Base-by-base conservation (phyloP, 2,113 vertebrate genomes). In the Equus quagga region DNA sequence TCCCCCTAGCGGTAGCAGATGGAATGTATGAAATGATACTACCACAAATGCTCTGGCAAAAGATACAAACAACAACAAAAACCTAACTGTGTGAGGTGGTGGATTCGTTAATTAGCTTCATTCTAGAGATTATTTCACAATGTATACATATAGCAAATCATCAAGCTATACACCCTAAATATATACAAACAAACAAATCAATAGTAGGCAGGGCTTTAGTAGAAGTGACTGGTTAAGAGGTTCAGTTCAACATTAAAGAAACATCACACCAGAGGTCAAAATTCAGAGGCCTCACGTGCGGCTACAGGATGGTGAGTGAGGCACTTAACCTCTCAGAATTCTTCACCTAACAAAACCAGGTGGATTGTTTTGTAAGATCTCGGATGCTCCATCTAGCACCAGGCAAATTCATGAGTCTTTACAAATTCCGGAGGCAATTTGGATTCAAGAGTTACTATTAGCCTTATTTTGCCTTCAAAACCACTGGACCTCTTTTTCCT, bases 391-490 rank as follows among this genome's bases (percentile, higher is more conserved):
- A 86, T 80, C 26, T 62, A 64, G 12, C 21, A 49, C 10, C 33
- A 70, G 41, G 75, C 6, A 75, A 65, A 79, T 76, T 17, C 21
- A 80, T 44, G 58, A 83, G 54, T 73, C 28, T 94, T 93, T 93
- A 51, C 13, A 91, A 96, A 93, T 24, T 6, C 69, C 78, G 64
- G 31, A 64, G 76, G n/a, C 41, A 86, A 89, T 83, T 93, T 93
- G 28, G 44, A 79, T 97, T 92, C 93, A 89, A 89, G 5, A 65
- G 33, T 86, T 4, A 41, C 65, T 36, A 60, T 96, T 65, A 85
- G 21, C 15, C 8, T 65, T 84, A 90, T 65, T 41, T 72, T 82
- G 91, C 79, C 83, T 89, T 96, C 51, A 49, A 87, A 96, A 84
- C 62, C 2, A 58, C 15, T 19, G 12, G 58, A 56, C 24, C 5